Base-by-base conservation (phyloP, 1,140 invertebrate species). In the Prorops nasuta region DNA sequence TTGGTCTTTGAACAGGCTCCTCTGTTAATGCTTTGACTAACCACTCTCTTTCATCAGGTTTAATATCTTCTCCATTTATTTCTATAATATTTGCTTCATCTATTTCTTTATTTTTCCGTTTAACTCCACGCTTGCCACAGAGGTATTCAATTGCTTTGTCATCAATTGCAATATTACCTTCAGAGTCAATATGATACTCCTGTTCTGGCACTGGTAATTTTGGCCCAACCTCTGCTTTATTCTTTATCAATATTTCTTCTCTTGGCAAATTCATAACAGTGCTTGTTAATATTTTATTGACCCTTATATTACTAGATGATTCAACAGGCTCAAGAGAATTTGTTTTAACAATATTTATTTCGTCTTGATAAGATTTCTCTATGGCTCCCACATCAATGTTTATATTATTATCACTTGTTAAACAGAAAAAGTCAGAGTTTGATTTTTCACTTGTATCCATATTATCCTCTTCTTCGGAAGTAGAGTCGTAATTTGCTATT, bases 1-100 rank as follows among this genome's bases (percentile, higher is more conserved):
- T 44, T 19, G 76, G 74, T 18, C 72, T 73, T 74, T 79, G 76
- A 41, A 79, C 75, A 40, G 81, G 80, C 50, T 91, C 87, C 63
- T 93, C 89, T 22, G 90, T 88, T 16, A 95, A 66, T 0, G 87
- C 84, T 61, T 92, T 92, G 0, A 88, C 85, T 56, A 94, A 65
- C 89, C 88, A 90, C 68, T 94, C 85, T 19, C 86, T 79, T 45
- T 86, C 82, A 57, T 91, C 87, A 7, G 87, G 86, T 51, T 93
- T 75, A 0, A 94, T 87, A 69, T 93, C 87, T 60, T 89, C 86
- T 20, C 89, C 89, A 65, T 86, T 87, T 3, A 96, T 87, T 70
- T 96, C 90, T 19, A 96, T 87, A 44, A 95, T 83, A 44, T 84
- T 76, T 14, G 82, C 74, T 41, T 78, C 74, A 38, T 81, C 79